phyloP scores from a whole-genome alignment of 2,888 invertebrate species.

The Drosophila ustulata region DNA sequence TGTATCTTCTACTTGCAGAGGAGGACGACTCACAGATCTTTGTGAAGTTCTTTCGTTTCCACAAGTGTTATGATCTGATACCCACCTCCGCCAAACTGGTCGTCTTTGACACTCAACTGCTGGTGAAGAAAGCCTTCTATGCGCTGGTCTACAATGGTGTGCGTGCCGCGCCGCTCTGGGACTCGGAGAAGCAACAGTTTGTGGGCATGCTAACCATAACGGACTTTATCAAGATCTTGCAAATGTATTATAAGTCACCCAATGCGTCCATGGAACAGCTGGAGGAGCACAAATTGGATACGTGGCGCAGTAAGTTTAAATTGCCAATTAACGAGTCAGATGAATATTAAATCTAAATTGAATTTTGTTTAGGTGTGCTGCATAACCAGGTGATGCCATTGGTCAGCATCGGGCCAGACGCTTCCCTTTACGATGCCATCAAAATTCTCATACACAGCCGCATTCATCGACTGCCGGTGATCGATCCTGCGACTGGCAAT shows the following conservation, averaged over 20 bases:
- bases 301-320: conserved; percentile 93
- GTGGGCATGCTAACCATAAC: conserved; percentile 99
- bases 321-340: not conserved
- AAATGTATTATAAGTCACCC: conserved; percentile 98
- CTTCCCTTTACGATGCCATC: conserved; percentile 97
- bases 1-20: conserved; percentile 87
- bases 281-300: conserved; percentile 98
- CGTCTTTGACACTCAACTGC: conserved; percentile 99
- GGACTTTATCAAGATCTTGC: conserved; percentile 99
- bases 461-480: conserved; percentile 98
- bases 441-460: conserved; percentile 95
- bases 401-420: conserved; percentile 96
- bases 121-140: conserved; percentile 99
- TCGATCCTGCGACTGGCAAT: conserved; percentile 97
- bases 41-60: conserved; percentile 99
- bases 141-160: conserved; percentile 99
- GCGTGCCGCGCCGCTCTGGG: conserved; percentile 99
- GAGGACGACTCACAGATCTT: conserved; percentile 99
- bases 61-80: conserved; percentile 99
- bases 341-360: not conserved
- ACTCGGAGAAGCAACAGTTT: conserved; percentile 95
- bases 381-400: conserved; percentile 94
- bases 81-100: conserved; percentile 99
- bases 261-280: conserved; percentile 97
- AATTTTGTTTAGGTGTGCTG: conserved; percentile 89